phyloP scores from a whole-genome alignment of 2,888 invertebrate species.

The Branchipolynoe longqiensis region DNA sequence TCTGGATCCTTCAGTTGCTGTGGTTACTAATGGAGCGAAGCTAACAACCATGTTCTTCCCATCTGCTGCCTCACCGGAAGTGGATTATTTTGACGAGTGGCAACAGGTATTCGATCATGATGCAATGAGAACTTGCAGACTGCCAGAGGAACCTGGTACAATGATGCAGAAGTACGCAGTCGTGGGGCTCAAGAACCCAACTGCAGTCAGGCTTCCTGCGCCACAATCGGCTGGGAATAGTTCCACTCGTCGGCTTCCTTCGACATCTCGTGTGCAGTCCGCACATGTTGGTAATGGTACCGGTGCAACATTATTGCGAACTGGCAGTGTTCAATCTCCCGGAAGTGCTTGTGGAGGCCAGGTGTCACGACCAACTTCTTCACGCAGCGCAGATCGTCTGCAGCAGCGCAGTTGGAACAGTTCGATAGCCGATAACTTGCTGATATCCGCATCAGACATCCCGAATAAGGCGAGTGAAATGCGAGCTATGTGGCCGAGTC shows the following conservation, averaged over 20 bases:
- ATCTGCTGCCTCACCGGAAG: not conserved
- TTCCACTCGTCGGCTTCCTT: not conserved
- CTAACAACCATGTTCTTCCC: slow-evolving; percentile 1
- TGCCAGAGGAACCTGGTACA: not conserved
- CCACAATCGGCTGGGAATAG: too few relatives aligned
- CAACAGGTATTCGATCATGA: too few relatives aligned
- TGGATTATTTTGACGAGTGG: not conserved
- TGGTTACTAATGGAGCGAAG: not conserved
- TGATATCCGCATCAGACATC: not conserved
- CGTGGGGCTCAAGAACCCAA: too few relatives aligned
- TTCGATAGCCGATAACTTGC: not conserved
- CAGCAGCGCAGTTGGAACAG: not conserved
- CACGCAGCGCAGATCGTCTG: not conserved
- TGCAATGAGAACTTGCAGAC: not conserved
- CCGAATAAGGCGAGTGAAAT: not conserved
- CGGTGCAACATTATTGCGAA: not conserved
- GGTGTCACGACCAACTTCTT: slow-evolving; percentile 1
- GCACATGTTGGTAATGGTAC: not conserved
- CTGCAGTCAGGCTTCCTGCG: too few relatives aligned
- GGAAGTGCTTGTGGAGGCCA: not conserved
- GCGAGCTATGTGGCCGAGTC: slow-evolving; percentile 30
- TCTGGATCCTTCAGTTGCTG: not conserved
- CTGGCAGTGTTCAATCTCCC: not conserved
- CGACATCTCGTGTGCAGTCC: not conserved
- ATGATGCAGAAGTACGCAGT: not conserved